Evolutionary conservation across 2,113 vertebrate genomes (phyloP).

Genomic region (Dunckerocampus dactyliophorus): DNA sequence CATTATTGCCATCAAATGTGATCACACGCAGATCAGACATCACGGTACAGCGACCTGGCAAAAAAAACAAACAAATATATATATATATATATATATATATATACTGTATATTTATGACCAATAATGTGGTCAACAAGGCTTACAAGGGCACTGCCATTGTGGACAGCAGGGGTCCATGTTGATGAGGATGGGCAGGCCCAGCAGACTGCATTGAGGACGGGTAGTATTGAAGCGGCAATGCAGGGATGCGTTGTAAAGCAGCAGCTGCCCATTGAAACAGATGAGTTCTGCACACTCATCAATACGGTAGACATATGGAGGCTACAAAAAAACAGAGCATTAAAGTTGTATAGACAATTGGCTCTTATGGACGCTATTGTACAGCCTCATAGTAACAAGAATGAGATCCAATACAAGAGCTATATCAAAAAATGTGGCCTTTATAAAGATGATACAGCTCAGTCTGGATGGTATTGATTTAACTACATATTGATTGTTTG

Average conservation of each 20-base stretch:
- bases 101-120: background rate
- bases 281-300: slow-evolving; percentile 91
- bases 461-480: too few species aligned
- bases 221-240: slow-evolving; percentile 84
- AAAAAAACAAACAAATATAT: background rate
- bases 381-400: too few species aligned
- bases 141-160: slow-evolving; percentile 95
- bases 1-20: slow-evolving; percentile 95
- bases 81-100: background rate
- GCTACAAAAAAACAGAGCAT: slow-evolving; percentile 42
- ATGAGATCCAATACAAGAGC: too few species aligned
- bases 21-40: slow-evolving; percentile 93
- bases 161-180: slow-evolving; percentile 92
- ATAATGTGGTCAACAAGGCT: slow-evolving; percentile 33
- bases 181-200: slow-evolving; percentile 88
- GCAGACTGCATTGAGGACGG: slow-evolving; percentile 87
- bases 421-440: too few species aligned
- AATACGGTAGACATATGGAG: slow-evolving; percentile 82
- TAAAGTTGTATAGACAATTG: background rate
- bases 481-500: too few species aligned
- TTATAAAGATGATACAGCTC: too few species aligned
- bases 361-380: too few species aligned
- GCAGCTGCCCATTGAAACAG: slow-evolving; percentile 86
- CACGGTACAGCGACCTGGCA: slow-evolving; percentile 89
- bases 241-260: slow-evolving; percentile 87